Percentiles rank a stretch among this genome's conserved stretches.
Conservation (phyloP, 2,797 vertebrate species). For the Apogon hyalosoma region DNA sequence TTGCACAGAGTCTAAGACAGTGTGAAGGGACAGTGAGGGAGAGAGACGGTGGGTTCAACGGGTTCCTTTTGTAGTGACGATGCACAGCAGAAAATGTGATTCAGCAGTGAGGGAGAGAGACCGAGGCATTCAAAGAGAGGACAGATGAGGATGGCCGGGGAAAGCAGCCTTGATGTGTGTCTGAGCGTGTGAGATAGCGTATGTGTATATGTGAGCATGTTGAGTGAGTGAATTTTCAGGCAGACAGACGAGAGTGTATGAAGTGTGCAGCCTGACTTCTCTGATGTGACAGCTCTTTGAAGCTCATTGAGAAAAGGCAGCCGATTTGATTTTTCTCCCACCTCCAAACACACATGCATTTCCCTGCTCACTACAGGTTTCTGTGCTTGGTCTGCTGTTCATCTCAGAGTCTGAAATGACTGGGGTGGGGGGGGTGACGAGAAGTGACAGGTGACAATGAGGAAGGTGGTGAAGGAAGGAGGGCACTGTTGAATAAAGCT, state of each 20-base stretch:
- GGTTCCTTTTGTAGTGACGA: slow-evolving; percentile 46
- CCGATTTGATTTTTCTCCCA: slow-evolving; percentile 7
- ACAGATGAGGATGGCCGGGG: slow-evolving; percentile 23
- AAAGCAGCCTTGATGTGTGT: slow-evolving; percentile 31
- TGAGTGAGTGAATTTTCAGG: slow-evolving; percentile 9
- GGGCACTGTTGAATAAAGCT: background rate
- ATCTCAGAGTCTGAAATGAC: slow-evolving; percentile 37
- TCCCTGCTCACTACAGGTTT: slow-evolving; percentile 22
- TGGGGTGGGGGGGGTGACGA: slow-evolving; percentile 36
- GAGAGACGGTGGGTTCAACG: slow-evolving; percentile 56
- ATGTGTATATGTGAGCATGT: slow-evolving; percentile 1
- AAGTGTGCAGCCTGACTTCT: slow-evolving; percentile 30
- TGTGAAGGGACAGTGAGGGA: slow-evolving; percentile 20
- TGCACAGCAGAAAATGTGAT: slow-evolving; percentile 47
- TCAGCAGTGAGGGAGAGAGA: slow-evolving; percentile 42
- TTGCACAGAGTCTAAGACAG: slow-evolving; percentile 43
- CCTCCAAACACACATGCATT: slow-evolving; percentile 7
- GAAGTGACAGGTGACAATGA: slow-evolving; percentile 47
- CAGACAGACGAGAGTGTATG: slow-evolving; percentile 4
- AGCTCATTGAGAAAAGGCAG: slow-evolving; percentile 64
- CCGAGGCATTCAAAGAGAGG: slow-evolving; percentile 18
- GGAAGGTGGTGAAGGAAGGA: background rate
- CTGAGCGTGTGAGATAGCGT: slow-evolving; percentile 18
- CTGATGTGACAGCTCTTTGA: slow-evolving; percentile 64
- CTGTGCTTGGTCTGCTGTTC: slow-evolving; percentile 25